phyloP scores from a whole-genome alignment of 1,140 invertebrate species.

The Trigoniulus corallinus region DNA sequence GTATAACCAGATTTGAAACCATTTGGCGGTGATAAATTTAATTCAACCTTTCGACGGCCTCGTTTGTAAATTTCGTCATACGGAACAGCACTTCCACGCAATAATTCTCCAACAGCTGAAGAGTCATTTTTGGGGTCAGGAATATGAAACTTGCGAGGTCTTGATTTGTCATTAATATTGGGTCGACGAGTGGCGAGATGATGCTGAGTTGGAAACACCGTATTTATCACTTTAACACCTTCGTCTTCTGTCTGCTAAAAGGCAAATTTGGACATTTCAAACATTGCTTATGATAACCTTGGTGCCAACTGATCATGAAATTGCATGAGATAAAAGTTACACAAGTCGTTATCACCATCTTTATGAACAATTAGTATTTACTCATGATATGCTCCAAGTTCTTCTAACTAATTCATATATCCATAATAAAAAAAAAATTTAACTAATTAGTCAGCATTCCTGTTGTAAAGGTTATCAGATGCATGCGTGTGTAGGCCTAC shows the following conservation, averaged over 20 bases:
- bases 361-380: too few relatives aligned
- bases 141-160: background rate
- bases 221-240: background rate
- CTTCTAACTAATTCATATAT: too few relatives aligned
- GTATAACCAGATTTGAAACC: background rate
- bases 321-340: too few relatives aligned
- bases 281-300: background rate
- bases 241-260: background rate
- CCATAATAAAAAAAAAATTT: too few relatives aligned
- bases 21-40: background rate
- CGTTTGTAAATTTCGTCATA: background rate
- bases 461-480: too few relatives aligned
- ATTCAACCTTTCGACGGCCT: background rate
- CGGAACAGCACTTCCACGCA: background rate
- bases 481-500: too few relatives aligned
- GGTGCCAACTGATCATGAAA: background rate
- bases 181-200: background rate
- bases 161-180: too few relatives aligned
- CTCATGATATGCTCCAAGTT: too few relatives aligned
- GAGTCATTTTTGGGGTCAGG: background rate
- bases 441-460: too few relatives aligned
- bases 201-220: too few relatives aligned
- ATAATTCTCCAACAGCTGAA: background rate
- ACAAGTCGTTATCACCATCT: too few relatives aligned
- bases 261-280: background rate